A percentile compares a stretch with the other conserved stretches of the same genome.
These are phyloP conservation scores for Eutolmus rufibarbis DNA, from an alignment of 2,888 invertebrate genomes.

Conservation along the genomic window DNA sequence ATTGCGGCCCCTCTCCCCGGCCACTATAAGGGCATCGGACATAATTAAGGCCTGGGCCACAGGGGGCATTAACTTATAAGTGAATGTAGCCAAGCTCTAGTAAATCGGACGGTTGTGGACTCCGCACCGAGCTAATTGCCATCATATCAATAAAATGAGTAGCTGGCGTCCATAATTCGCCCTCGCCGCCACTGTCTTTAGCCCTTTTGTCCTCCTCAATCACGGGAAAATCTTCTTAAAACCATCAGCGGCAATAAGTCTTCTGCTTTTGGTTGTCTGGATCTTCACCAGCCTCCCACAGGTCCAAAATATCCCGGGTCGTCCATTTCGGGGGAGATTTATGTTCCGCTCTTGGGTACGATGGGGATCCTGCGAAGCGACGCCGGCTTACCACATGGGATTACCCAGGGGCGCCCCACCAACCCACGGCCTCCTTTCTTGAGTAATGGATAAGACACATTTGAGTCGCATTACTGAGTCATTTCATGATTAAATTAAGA, in stretches of 20 bases:
- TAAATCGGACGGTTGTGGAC: background rate
- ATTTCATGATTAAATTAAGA: constrained; percentile 42
- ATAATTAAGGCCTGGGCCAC: background rate
- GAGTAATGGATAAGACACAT: constrained; percentile 41
- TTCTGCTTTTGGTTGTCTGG: background rate
- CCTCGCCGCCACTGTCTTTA: background rate
- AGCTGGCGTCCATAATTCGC: background rate
- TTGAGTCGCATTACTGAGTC: constrained; percentile 38
- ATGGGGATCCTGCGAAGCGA: background rate
- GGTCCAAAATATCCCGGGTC: background rate
- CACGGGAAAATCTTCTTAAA: constrained; percentile 27
- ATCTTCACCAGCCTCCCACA: background rate
- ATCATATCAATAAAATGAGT: background rate
- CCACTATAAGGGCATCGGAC: background rate
- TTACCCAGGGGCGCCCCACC: background rate
- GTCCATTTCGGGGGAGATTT: constrained; percentile 23
- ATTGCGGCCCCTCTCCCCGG: background rate
- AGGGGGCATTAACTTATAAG: background rate
- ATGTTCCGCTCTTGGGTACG: background rate
- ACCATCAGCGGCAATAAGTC: constrained; percentile 28
- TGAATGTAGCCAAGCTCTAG: background rate
- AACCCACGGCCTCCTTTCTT: background rate
- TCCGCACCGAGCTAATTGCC: constrained; percentile 11
- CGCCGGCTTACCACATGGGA: constrained; percentile 1
- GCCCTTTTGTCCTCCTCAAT: constrained; percentile 27